Percentiles rank a stretch among this genome's conserved stretches.
These are phyloP conservation scores for Parus major DNA, from an alignment of 2,113 vertebrate species.

Conservation along the genomic window DNA sequence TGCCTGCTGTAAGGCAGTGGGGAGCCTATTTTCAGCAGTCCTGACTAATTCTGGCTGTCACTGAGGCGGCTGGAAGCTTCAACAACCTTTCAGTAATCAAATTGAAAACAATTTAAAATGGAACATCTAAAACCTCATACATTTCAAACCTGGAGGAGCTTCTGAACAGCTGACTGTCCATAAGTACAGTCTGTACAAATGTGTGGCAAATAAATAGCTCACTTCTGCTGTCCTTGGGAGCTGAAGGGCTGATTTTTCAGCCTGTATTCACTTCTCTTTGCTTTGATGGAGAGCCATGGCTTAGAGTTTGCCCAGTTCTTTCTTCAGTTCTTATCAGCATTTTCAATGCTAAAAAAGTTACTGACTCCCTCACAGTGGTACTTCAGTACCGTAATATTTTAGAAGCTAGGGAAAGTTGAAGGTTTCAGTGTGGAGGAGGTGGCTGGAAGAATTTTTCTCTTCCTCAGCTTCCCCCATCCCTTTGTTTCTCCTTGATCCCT, in stretches of 20 bases:
- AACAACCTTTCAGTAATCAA: background rate
- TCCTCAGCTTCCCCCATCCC: background rate
- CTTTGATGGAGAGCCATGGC: background rate
- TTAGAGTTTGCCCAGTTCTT: background rate
- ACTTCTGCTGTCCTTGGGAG: background rate
- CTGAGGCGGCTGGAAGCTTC: background rate
- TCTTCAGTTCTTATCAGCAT: background rate
- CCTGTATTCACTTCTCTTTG: background rate
- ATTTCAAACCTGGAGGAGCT: background rate
- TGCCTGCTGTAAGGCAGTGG: background rate
- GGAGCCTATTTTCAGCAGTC: background rate
- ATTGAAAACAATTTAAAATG: background rate
- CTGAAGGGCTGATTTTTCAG: background rate
- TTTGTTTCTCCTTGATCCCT: background rate
- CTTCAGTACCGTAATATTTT: background rate
- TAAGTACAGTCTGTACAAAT: background rate
- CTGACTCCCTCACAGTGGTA: background rate
- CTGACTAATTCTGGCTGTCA: slow-evolving; percentile 5
- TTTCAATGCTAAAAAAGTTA: background rate
- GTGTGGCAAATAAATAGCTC: background rate
- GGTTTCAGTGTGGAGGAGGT: background rate
- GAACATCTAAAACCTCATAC: background rate
- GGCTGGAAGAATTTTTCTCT: background rate
- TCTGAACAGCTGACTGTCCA: background rate
- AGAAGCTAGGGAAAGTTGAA: background rate